A percentile compares a stretch with the other conserved stretches of the same genome.
Evolutionary conservation across 2,888 invertebrate species (phyloP).

Genomic region (Drosophila aldrichi): DNA sequence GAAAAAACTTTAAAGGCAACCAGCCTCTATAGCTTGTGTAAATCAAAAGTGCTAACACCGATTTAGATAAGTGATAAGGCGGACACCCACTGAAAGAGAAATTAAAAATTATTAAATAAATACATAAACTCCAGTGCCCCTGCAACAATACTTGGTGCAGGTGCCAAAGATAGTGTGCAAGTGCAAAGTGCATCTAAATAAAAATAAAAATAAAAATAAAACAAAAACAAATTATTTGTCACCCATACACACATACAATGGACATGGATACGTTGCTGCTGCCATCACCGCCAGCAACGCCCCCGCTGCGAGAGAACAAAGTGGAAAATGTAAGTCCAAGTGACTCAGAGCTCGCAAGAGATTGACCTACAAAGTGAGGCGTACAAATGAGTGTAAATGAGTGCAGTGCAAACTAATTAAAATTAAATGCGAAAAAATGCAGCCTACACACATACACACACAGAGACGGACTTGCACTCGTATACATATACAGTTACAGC

Average conservation of each 20-base stretch:
- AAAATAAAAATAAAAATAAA: slow-evolving; percentile 1
- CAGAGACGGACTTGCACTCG: neutral
- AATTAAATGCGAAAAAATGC: slow-evolving; percentile 62
- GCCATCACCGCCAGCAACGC: slow-evolving; percentile 90
- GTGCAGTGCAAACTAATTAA: slow-evolving; percentile 65
- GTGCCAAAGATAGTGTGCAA: slow-evolving; percentile 46
- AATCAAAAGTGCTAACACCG: slow-evolving; percentile 42
- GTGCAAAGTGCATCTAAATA: slow-evolving; percentile 56
- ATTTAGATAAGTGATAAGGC: slow-evolving; percentile 53
- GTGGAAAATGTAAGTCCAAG: slow-evolving; percentile 83
- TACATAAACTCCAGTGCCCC: slow-evolving; percentile 12
- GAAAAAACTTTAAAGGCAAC: slow-evolving; percentile 30
- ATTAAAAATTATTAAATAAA: slow-evolving; percentile 25
- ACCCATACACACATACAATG: slow-evolving; percentile 65
- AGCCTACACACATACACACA: slow-evolving; percentile 7
- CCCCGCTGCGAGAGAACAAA: slow-evolving; percentile 87
- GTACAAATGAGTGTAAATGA: slow-evolving; percentile 34
- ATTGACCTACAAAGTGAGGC: slow-evolving; percentile 58
- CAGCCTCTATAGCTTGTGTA: slow-evolving; percentile 32
- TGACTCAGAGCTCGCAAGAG: slow-evolving; percentile 51
- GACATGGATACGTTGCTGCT: slow-evolving; percentile 83
- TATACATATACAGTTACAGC: slow-evolving; percentile 13
- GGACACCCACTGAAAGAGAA: slow-evolving; percentile 18
- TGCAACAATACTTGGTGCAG: slow-evolving; percentile 17
- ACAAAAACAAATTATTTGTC: slow-evolving; percentile 9